Evolutionary conservation across 2,888 invertebrate genomes (phyloP), one percentile per base, ranked within the genome.

Genomic region (Latheticus oryzae): DNA sequence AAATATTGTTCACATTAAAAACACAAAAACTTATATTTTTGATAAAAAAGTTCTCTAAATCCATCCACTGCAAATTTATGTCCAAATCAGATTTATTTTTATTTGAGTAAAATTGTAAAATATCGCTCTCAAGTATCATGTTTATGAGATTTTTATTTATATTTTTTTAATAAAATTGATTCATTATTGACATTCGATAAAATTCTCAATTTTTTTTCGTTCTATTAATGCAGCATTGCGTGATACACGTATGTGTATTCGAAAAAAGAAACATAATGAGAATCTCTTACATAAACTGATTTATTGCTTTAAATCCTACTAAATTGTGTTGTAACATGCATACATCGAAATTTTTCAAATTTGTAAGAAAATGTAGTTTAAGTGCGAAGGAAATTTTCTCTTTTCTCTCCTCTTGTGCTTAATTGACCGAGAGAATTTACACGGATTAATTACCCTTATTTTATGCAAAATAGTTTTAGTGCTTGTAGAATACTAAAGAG

Each of bases 391-490:
- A 15, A 38, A 38, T 21, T 15, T 38, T 28, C 24, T 35, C 21
- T 35, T 15, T 11, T 35, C 35, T 9, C 13, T 47, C 32, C 47
- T 50, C 28, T 50, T 30, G 38, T 50, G 26, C 37, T 11, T 38
- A 50, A 50, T 12, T 16, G 12, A 16, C 19, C 26, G 38, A 16
- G 50, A 28, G 37, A 37, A 17, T 15, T 19, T 30, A 24, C 11
- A 24, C 57, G 53, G 63, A 65, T 62, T 65, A 63, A 65, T 65
- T 65, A 62, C 54, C 63, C 57, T 63, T 58, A 65, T 60, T 63
- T 63, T 53, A 63, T 63, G 63, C 60, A 62, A 65, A 65, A 63
- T 61, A 63, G 61, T 58, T 60, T 52, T 54, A 56, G 58, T 62
- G 62, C 63, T 47, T 53, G 30, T 37, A 45, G 63, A 62, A 63